A percentile compares a stretch with the other conserved stretches of the same genome.
phyloP scores from a whole-genome alignment of 2,797 vertebrate species.

The Monodelphis domestica region DNA sequence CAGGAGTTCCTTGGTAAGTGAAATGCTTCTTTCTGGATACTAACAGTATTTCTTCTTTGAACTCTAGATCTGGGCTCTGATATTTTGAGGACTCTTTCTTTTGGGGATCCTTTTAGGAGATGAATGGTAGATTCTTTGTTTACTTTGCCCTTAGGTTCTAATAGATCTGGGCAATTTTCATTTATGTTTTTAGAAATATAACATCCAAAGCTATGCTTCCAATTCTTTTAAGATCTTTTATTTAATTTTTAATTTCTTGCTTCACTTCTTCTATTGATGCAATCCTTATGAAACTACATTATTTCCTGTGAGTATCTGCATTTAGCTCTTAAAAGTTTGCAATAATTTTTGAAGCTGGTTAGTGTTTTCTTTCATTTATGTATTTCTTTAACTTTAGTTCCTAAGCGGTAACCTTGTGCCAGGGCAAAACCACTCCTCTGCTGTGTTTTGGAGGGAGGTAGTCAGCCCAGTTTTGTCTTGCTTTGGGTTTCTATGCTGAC shows the following conservation, averaged over 20 bases:
- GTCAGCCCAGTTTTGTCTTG: too few species aligned
- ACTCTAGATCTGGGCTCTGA: neutral
- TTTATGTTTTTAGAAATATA: neutral
- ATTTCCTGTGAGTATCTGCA: neutral
- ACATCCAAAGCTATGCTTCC: neutral
- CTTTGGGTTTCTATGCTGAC: neutral
- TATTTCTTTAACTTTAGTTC: neutral
- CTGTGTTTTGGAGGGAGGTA: too few species aligned
- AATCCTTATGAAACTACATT: neutral
- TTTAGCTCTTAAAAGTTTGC: neutral
- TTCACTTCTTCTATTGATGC: neutral
- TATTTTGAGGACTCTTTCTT: neutral
- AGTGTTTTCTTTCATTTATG: neutral
- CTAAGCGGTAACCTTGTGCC: too few species aligned
- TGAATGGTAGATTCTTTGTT: neutral
- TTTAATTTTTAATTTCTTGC: neutral
- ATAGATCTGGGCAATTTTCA: neutral
- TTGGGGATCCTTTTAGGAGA: neutral
- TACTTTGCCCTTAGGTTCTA: neutral
- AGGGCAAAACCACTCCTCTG: too few species aligned
- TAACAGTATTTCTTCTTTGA: neutral
- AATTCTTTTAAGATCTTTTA: neutral
- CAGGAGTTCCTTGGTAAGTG: neutral
- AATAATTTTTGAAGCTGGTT: neutral
- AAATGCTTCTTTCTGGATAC: neutral